Conservation (phyloP, 2,113 vertebrate species). For the Himantopus leucocephalus region DNA sequence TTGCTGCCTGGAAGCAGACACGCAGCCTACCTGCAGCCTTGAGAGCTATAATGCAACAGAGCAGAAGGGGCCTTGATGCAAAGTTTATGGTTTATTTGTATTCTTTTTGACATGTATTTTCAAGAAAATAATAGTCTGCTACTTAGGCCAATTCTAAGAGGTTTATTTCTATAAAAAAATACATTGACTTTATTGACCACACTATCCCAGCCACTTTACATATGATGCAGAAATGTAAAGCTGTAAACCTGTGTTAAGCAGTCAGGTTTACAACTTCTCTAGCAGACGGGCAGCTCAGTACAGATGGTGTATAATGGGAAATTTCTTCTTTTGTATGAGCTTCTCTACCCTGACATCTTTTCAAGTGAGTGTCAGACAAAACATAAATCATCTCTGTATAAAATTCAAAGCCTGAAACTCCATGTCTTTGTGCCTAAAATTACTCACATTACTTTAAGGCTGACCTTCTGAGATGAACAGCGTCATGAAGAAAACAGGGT, state of each 20-base stretch:
- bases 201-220: not conserved
- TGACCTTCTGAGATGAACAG: not conserved
- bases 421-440: not conserved
- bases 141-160: not conserved
- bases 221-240: not conserved
- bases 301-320: not conserved
- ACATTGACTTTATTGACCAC: not conserved
- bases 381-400: not conserved
- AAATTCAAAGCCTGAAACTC: not conserved
- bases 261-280: not conserved
- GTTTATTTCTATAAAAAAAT: not conserved
- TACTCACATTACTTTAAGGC: not conserved
- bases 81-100: not conserved
- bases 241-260: not conserved
- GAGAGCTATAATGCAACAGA: accelerated
- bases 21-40: not conserved
- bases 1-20: not conserved
- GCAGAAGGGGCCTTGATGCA: not conserved
- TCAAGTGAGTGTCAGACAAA: not conserved
- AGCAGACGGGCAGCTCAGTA: not conserved
- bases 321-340: not conserved
- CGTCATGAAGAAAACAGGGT: not conserved
- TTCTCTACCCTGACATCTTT: not conserved
- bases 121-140: not conserved
- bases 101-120: not conserved